Conservation (phyloP, 2,888 invertebrate genomes). For the Dasypogon diadema region DNA sequence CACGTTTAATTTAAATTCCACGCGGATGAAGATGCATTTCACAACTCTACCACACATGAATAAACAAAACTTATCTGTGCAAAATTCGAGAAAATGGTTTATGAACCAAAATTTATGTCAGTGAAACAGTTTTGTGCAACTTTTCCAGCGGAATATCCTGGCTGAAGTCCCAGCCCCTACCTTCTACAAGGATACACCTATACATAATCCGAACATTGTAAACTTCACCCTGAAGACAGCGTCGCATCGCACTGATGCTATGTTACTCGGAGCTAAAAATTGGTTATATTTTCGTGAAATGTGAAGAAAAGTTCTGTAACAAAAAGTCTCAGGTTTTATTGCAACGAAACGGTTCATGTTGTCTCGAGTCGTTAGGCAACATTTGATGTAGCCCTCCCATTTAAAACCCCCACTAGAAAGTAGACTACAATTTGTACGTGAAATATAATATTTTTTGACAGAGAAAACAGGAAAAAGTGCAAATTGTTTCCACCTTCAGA, state of each 20-base stretch:
- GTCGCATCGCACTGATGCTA: background rate
- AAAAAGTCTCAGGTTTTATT: constrained; percentile 32
- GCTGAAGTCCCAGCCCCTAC: background rate
- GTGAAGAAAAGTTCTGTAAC: constrained; percentile 11
- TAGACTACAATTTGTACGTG: constrained; percentile 24
- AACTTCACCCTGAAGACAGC: background rate
- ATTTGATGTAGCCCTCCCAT: constrained; percentile 32
- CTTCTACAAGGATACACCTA: background rate
- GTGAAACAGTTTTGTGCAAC: constrained; percentile 28
- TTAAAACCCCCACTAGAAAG: background rate
- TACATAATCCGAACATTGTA: background rate
- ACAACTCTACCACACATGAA: no score
- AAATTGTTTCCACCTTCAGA: constrained; percentile 31
- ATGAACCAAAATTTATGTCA: constrained; percentile 32
- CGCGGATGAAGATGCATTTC: no score
- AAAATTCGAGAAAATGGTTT: background rate
- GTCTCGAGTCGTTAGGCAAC: constrained; percentile 22
- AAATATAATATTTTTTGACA: constrained; percentile 35
- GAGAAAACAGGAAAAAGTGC: constrained; percentile 37
- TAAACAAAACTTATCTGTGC: no score
- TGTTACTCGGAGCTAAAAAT: background rate
- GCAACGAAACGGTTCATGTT: constrained; percentile 21
- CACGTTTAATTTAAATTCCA: no score
- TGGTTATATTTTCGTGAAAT: constrained; percentile 5
- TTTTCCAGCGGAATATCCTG: constrained; percentile 1